phyloP scores from a whole-genome alignment of 2,888 invertebrate species.

The Cyaniris semiargus region DNA sequence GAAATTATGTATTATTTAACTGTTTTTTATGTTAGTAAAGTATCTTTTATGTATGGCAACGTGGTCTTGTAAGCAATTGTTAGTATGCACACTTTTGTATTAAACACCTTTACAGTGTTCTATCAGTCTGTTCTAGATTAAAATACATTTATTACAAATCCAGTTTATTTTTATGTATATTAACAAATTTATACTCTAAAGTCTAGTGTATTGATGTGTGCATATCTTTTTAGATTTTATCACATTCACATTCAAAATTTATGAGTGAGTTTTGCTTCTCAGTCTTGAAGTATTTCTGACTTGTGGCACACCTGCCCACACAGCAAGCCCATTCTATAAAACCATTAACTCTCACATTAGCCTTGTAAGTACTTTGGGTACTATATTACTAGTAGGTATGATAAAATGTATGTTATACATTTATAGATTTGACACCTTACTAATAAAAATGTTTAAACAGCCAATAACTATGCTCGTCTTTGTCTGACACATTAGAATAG shows the following conservation, averaged over 20 bases:
- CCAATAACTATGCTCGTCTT: too few species aligned
- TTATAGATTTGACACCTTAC: neutral
- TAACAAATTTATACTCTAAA: slow-evolving; percentile 8
- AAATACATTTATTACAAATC: slow-evolving; percentile 15
- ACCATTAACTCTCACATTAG: neutral
- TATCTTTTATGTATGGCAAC: neutral
- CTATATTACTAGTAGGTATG: neutral
- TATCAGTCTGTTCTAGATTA: slow-evolving; percentile 25
- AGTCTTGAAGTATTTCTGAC: neutral
- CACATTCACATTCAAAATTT: neutral
- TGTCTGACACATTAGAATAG: neutral
- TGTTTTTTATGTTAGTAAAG: neutral
- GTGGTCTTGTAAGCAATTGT: slow-evolving; percentile 28
- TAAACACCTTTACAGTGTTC: neutral
- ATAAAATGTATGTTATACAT: neutral
- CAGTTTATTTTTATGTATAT: slow-evolving; percentile 5
- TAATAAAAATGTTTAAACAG: too few species aligned
- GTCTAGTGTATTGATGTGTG: slow-evolving; percentile 15
- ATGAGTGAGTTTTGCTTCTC: neutral
- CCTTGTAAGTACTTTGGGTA: neutral
- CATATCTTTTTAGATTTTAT: slow-evolving; percentile 27
- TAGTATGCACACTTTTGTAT: slow-evolving; percentile 30
- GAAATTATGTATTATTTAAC: neutral
- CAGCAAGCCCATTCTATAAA: neutral
- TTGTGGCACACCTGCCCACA: neutral